Base-by-base conservation (phyloP, 1,140 invertebrate genomes). In the Lordiphosa clarofinis region DNA sequence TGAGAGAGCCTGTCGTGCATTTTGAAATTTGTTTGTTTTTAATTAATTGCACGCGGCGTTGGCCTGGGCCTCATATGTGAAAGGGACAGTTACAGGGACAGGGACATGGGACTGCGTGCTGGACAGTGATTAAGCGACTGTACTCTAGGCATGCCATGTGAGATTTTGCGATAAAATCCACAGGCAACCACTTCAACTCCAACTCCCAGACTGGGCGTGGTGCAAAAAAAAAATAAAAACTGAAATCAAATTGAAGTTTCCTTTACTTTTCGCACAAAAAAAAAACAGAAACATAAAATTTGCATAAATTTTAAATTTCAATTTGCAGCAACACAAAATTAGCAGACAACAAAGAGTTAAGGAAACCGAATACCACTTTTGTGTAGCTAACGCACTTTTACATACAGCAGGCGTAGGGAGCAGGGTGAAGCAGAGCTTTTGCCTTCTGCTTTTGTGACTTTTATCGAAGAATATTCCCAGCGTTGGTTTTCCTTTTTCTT, bases 21-120 rank as follows among this genome's bases (percentile, higher is more conserved):
- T 87, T 79, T 73, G 73, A 87, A 87, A 82, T 88, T 86, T 88
- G 86, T 88, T 88, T 88, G 86, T 82, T 87, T 88, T 88, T 88
- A 88, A 88, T 88, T 88, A 87, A 88, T 88, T 87, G 86, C 86
- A 88, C 86, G 86, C 76, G 73, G 75, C 72, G 68, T 63, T 48
- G 56, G 65, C 9, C 42, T 35, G 19, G 10, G 15, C 31, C 53
- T 59, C 60, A 75, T 75, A 54, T 74, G 62, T 49, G 50, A 38
- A 19, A 21, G 31, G 37, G 35, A n/a, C 36, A 33, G 11, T 44
- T 28, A 11, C n/a, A 64, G 33, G 47, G 13, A 24, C 35, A 38
- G 24, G 35, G n/a, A 36, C 28, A n/a, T 28, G 50, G 60, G 52
- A 52, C 64, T 84, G 78, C 78, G 79, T 84, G 78, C 53, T 59